Conservation (phyloP, 2,113 vertebrate genomes). For the Hylia prasina region DNA sequence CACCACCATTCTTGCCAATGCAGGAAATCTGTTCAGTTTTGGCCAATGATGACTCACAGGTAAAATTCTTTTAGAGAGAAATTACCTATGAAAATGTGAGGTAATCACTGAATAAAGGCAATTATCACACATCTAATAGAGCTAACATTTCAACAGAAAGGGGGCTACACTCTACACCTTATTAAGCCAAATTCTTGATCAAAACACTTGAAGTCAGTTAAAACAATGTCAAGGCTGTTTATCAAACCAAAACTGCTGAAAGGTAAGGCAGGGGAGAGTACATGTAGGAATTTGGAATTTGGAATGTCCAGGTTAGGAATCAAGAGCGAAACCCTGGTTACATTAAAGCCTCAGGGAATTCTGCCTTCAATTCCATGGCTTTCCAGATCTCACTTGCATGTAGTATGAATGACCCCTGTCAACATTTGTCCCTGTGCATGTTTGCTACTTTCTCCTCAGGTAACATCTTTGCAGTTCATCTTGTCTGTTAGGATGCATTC, state of each 20-base stretch:
- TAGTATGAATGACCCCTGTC: background rate
- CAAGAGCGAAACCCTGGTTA: background rate
- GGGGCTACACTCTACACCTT: background rate
- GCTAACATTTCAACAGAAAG: background rate
- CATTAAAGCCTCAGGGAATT: background rate
- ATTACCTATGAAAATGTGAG: background rate
- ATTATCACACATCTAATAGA: background rate
- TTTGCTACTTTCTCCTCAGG: background rate
- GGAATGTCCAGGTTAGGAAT: background rate
- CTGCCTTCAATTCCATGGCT: background rate
- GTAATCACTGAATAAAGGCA: background rate
- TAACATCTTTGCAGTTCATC: background rate
- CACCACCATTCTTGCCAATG: background rate
- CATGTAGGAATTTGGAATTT: rapidly evolving
- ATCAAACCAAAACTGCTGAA: background rate
- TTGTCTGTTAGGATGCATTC: background rate
- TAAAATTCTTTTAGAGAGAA: background rate
- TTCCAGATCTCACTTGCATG: background rate
- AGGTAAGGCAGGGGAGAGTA: background rate
- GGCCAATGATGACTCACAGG: background rate
- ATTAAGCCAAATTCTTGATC: background rate
- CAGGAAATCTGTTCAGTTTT: background rate
- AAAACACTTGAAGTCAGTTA: background rate
- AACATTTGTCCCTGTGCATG: background rate
- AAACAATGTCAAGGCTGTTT: background rate